phyloP scores from a whole-genome alignment of 2,888 invertebrate species.

The Netelia melanura region DNA sequence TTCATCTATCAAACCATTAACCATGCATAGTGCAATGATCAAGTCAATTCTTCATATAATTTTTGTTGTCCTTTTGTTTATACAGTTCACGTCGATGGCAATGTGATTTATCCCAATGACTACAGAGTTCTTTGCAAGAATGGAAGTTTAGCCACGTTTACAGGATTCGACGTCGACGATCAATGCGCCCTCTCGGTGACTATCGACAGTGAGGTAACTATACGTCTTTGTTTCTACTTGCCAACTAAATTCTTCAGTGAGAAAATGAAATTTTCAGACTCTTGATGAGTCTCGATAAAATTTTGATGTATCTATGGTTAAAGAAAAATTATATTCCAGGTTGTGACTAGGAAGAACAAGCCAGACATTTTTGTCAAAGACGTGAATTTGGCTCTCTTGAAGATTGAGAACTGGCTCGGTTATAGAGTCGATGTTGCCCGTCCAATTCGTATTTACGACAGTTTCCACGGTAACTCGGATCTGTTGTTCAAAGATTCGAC shows the following conservation, averaged over 20 bases:
- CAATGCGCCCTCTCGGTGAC: constrained; percentile 87
- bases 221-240: background rate
- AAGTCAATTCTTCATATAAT: too few relatives aligned
- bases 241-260: background rate
- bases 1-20: too few relatives aligned
- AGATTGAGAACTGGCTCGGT: constrained; percentile 86
- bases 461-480: constrained; percentile 86
- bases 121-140: constrained; percentile 88
- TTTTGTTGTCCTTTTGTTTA: background rate
- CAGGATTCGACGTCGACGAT: constrained; percentile 86
- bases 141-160: constrained; percentile 85
- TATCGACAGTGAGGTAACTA: constrained; percentile 87
- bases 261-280: too few relatives aligned
- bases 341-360: constrained; percentile 75
- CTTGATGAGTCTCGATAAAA: too few relatives aligned
- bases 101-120: constrained; percentile 81
- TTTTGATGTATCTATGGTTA: too few relatives aligned
- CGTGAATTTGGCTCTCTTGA: constrained; percentile 83
- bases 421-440: constrained; percentile 83
- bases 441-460: constrained; percentile 86
- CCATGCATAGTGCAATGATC: too few relatives aligned
- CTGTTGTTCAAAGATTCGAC: constrained; percentile 89
- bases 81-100: constrained; percentile 81
- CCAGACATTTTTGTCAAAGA: constrained; percentile 70
- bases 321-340: constrained; percentile 69